Base-by-base conservation (phyloP, 1,140 invertebrate species). In the Papilio helenus region DNA sequence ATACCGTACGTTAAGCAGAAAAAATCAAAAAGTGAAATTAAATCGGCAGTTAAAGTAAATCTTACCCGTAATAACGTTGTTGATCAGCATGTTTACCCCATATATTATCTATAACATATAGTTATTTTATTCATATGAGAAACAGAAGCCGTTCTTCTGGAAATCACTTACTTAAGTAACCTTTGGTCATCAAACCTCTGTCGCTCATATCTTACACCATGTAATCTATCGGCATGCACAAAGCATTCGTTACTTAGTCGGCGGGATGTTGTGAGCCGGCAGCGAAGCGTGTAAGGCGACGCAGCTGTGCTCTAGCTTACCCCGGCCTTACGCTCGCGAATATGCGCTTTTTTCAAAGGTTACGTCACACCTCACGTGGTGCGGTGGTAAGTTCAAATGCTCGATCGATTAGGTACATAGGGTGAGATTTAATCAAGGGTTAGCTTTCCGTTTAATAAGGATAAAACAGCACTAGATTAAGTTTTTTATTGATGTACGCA, bases 191-290 rank as follows among this genome's bases (percentile, higher is more conserved):
- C 39, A n/a, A 73, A 83, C 71, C 88, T 86, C 89, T 85, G 8
- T 29, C 23, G 76, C 84, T 76, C 51, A 2, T 81, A 23, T 18
- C 83, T 87, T 84, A 58, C 7, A 65, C 76, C 61, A 68, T 80
- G 76, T 83, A 86, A 89, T 87, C 89, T 89, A 92, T 90, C 90
- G 91, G 91, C 89, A 90, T 88, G 88, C 90, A 92, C 91, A 93
- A 92, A 93, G 92, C 91, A 88, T 89, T 87, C 88, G 89, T 91
- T 89, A 88, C 86, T 89, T 85, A 88, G 82, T 83, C 86, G 81
- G 80, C 83, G 84, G 86, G 85, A 86, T 88, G 92, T 87, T 92
- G 92, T 89, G 89, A 88, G 89, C 83, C 83, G 85, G 81, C 90
- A 86, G 81, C 86, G 90, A 90, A 90, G 91, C 92, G 91, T 94